Evolutionary conservation across 2,888 invertebrate species (phyloP), one percentile per base, ranked within the genome.

Genomic region (Andricus curvator): DNA sequence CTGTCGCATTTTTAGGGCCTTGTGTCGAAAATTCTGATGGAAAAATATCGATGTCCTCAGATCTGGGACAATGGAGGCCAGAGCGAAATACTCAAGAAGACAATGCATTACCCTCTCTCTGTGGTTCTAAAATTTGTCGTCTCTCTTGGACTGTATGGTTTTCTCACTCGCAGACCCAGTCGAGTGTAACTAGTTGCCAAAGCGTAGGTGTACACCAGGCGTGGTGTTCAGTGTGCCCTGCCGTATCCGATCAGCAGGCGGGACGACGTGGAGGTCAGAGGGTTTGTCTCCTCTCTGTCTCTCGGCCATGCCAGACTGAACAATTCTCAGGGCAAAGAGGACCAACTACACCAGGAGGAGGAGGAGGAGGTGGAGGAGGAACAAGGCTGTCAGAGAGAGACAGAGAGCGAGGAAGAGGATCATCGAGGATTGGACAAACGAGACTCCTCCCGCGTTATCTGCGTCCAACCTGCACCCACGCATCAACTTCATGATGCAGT

Each of bases 391-490:
- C 70, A 82, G 82, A 81, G 84, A 74, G 79, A 83, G 78, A 78
- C 60, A 77, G 77, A 80, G 80, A 80, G 80, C 84, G 86, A 84
- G 86, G 83, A 81, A 83, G 81, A 85, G 88, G 87, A 89, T 88
- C 88, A 89, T 84, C 88, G 91, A 89, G 90, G 91, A 91, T 91
- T 91, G 91, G 91, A 91, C 89, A 89, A 88, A 90, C 88, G 87
- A 90, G 88, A 91, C 91, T 91, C 91, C 91, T 90, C 91, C 91
- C 90, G 91, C 89, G 86, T 88, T 90, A 90, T 89, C 88, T 88
- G 84, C 88, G 84, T 85, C 88, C 88, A 88, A 88, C 88, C 89
- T 88, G 87, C 93, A 93, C 93, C 93, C 93, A 92, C 93, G 89
- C 93, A 87, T 84, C 77, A 77, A 80, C 79, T 60, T 62, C 37